A percentile compares a stretch with the other conserved stretches of the same genome.
Conservation (phyloP, 2,797 vertebrate genomes). For the Remorina albescens region DNA sequence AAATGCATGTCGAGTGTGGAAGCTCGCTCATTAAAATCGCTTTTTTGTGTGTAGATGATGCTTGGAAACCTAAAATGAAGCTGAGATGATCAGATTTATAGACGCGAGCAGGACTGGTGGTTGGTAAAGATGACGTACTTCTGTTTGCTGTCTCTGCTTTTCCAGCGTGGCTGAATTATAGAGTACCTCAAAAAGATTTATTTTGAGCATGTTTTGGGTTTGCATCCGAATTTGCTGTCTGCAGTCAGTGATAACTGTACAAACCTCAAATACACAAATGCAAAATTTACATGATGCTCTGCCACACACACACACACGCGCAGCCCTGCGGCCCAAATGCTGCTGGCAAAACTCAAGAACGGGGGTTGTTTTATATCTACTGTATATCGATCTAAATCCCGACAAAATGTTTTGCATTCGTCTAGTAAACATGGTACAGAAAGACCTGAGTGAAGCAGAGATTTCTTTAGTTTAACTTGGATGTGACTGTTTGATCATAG, state of each 20-base stretch:
- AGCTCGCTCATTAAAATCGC: slow-evolving; percentile 65
- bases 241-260: slow-evolving; percentile 62
- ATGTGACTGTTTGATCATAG: slow-evolving; percentile 52
- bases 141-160: slow-evolving; percentile 58
- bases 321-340: slow-evolving; percentile 28
- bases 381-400: slow-evolving; percentile 45
- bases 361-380: slow-evolving; percentile 43
- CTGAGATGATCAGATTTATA: slow-evolving; percentile 43
- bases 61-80: slow-evolving; percentile 35
- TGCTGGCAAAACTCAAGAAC: slow-evolving; percentile 43
- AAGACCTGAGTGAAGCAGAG: slow-evolving; percentile 46
- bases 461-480: slow-evolving; percentile 48
- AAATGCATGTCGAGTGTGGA: slow-evolving; percentile 54
- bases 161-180: slow-evolving; percentile 70
- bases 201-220: slow-evolving; percentile 70
- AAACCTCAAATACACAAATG: slow-evolving; percentile 63
- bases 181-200: slow-evolving; percentile 65
- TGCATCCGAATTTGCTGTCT: slow-evolving; percentile 69
- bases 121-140: slow-evolving; percentile 45
- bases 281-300: slow-evolving; percentile 33
- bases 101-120: slow-evolving; percentile 23
- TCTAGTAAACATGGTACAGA: slow-evolving; percentile 14
- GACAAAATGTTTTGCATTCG: slow-evolving; percentile 54
- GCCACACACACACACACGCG: slow-evolving; percentile 34
- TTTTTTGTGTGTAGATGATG: slow-evolving; percentile 39